These are phyloP conservation scores for Ctenodactylus gundi DNA, from an alignment of 2,113 vertebrate genomes.

Conservation along the genomic window DNA sequence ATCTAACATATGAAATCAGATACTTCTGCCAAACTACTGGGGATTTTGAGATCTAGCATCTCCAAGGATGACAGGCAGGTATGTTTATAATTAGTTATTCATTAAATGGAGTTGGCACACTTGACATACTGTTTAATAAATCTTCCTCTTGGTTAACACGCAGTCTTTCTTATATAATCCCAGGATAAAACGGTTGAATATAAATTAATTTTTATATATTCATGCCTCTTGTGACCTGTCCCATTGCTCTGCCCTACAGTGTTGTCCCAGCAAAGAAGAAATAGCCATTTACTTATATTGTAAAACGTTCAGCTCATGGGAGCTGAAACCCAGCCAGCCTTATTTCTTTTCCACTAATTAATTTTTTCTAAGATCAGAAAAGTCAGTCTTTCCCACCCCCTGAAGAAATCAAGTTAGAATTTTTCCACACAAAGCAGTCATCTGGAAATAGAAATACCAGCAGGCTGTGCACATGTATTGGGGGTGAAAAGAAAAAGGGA, in stretches of 20 bases:
- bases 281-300: neutral
- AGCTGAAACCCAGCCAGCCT: conserved; percentile 27
- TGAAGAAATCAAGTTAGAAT: conserved; percentile 52
- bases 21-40: conserved; percentile 54
- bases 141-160: conserved; percentile 33
- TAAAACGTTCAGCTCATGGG: neutral
- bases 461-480: neutral
- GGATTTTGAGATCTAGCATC: conserved; percentile 49
- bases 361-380: conserved; percentile 60
- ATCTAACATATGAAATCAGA: conserved; percentile 57
- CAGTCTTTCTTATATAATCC: conserved; percentile 41
- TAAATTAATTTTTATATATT: conserved; percentile 44
- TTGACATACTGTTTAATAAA: conserved; percentile 52
- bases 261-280: neutral
- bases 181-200: neutral
- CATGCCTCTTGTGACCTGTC: neutral
- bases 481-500: neutral
- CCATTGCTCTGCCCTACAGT: neutral
- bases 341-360: conserved; percentile 53
- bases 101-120: conserved; percentile 53
- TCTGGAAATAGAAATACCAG: neutral
- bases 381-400: neutral
- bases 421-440: neutral
- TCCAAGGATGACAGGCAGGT: conserved; percentile 60
- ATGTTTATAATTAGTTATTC: conserved; percentile 65